These are phyloP conservation scores for Papilio helenus DNA, from an alignment of 1,140 invertebrate genomes.

Conservation along the genomic window DNA sequence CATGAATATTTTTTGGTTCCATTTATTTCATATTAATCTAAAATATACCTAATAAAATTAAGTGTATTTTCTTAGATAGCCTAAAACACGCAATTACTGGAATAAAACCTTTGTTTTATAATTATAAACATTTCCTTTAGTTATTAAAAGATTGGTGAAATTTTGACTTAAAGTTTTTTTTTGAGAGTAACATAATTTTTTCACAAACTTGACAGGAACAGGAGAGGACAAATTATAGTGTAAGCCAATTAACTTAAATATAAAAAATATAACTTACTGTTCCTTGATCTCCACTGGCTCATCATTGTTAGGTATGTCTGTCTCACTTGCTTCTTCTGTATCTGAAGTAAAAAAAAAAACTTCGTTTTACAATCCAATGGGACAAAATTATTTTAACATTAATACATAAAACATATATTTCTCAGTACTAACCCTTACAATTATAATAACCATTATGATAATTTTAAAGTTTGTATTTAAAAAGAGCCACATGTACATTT, in stretches of 20 bases:
- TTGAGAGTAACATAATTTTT: no score
- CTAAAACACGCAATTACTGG: no score
- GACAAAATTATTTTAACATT: background rate
- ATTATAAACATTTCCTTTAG: no score
- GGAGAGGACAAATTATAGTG: background rate
- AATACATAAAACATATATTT: background rate
- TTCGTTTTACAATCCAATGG: background rate
- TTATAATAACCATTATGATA: background rate
- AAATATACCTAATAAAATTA: no score
- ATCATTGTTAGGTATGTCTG: conserved; percentile 92
- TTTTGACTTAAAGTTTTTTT: no score
- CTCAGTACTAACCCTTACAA: background rate
- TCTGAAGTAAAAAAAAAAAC: conserved; percentile 83
- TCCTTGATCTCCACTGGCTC: conserved; percentile 94
- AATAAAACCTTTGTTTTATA: no score
- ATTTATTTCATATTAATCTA: no score
- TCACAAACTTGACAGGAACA: background rate
- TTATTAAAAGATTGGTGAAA: no score
- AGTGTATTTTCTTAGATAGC: no score
- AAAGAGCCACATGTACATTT: background rate
- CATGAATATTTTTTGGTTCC: background rate
- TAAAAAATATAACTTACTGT: conserved; percentile 86
- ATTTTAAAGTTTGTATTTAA: background rate
- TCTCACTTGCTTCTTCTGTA: conserved; percentile 95
- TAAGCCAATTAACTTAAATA: background rate